A percentile compares a stretch with the other conserved stretches of the same genome.
phyloP scores from a whole-genome alignment of 2,113 vertebrate genomes.

The Seriola aureovittata region DNA sequence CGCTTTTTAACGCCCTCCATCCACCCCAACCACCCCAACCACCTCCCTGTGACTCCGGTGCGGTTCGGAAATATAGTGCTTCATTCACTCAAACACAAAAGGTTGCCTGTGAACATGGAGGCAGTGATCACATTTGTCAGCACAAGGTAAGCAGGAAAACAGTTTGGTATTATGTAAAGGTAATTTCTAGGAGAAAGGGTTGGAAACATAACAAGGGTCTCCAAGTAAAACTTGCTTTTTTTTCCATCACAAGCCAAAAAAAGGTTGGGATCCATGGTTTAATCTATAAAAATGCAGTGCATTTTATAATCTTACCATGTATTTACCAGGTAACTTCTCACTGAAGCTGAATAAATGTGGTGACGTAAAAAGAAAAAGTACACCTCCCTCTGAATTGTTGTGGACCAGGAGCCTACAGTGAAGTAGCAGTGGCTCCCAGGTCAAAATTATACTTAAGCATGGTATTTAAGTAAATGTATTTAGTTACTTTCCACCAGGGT shows the following conservation, averaged over 20 bases:
- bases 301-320: background rate
- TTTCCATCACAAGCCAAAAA: background rate
- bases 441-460: background rate
- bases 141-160: conserved; percentile 27
- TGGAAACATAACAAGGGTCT: conserved; percentile 10
- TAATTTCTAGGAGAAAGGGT: conserved; percentile 14
- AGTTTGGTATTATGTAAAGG: conserved; percentile 21
- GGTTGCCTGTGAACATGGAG: conserved; percentile 21
- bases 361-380: background rate
- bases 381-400: too few relatives aligned
- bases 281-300: background rate
- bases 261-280: background rate
- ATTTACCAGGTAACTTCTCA: background rate
- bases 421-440: background rate
- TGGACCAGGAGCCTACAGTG: background rate
- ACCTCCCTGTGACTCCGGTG: background rate
- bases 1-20: background rate
- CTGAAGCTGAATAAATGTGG: background rate
- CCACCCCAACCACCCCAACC: background rate
- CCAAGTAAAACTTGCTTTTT: background rate
- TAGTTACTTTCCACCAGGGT: background rate
- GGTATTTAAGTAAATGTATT: conserved; percentile 8
- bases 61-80: background rate
- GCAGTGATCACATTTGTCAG: conserved; percentile 35
- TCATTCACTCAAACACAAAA: conserved; percentile 22